phyloP scores from a whole-genome alignment of 92 coral and sea anemone species.

The Zoanthus sansibaricus region DNA sequence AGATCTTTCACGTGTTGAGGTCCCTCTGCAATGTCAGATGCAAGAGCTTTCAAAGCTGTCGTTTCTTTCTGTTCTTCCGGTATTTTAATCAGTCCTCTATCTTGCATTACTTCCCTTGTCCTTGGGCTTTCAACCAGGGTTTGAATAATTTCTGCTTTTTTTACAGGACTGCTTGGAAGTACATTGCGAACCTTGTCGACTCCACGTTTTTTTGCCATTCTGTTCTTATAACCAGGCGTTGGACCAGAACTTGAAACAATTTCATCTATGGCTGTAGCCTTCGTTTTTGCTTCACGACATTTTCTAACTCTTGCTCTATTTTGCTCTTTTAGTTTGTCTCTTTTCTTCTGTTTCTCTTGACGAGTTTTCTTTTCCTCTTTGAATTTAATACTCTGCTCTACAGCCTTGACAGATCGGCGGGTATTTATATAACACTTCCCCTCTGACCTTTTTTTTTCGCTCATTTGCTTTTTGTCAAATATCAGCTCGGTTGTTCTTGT shows the following conservation, averaged over 20 bases:
- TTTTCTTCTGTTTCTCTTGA: constrained; percentile 25
- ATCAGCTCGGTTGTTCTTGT: constrained; percentile 9
- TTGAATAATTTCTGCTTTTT: constrained; percentile 15
- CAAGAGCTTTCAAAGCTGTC: constrained; percentile 55
- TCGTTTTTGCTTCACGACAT: constrained; percentile 12
- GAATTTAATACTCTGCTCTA: not conserved
- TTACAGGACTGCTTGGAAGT: constrained; percentile 11
- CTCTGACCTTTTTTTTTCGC: constrained; percentile 11
- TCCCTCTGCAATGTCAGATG: constrained; percentile 68
- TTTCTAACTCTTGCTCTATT: constrained; percentile 33
- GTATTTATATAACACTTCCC: constrained; percentile 2
- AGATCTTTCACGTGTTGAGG: constrained; percentile 49
- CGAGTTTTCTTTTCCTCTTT: constrained; percentile 7
- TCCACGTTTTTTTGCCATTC: constrained; percentile 38
- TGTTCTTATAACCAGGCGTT: not conserved
- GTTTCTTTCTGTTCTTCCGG: constrained; percentile 54
- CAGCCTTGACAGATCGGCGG: constrained; percentile 29
- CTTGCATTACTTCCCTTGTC: constrained; percentile 7
- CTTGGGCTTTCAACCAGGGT: constrained; percentile 29
- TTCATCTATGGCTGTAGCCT: constrained; percentile 18
- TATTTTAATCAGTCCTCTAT: not conserved
- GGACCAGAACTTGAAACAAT: constrained; percentile 10
- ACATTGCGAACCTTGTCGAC: constrained; percentile 23
- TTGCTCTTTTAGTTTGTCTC: constrained; percentile 33
- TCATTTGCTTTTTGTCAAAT: constrained; percentile 17